phyloP scores from a whole-genome alignment of 2,888 invertebrate genomes.

The Linyphia triangularis region DNA sequence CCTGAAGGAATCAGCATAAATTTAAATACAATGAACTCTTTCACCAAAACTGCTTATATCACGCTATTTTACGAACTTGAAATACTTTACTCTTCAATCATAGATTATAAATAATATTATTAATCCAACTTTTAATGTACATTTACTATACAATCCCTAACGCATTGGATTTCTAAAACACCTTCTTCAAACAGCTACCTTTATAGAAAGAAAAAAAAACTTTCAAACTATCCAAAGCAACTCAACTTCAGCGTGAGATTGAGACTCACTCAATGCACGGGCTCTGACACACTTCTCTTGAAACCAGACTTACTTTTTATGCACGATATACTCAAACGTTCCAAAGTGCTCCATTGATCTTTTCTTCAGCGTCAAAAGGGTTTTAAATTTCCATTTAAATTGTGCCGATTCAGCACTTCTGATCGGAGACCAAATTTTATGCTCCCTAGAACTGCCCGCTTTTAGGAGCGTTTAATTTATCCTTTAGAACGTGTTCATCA shows the following conservation, averaged over 20 bases:
- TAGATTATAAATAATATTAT: no score
- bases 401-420: slow-evolving; percentile 39
- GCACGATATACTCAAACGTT: background rate
- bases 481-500: slow-evolving; percentile 28
- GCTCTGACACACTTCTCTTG: background rate
- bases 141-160: no score
- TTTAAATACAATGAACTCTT: no score
- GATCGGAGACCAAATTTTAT: background rate
- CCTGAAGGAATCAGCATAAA: no score
- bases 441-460: background rate
- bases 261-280: background rate
- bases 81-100: no score
- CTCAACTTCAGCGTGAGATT: background rate
- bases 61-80: no score
- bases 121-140: no score
- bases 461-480: slow-evolving; percentile 29
- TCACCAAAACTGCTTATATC: no score
- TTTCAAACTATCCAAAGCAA: background rate
- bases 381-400: slow-evolving; percentile 45
- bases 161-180: no score
- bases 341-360: background rate
- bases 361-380: slow-evolving; percentile 14
- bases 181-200: no score
- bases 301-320: background rate
- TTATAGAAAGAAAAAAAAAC: no score